Percentiles rank a stretch among this genome's conserved stretches.
Evolutionary conservation across 1,140 invertebrate genomes (phyloP).

Genomic region (Diorhabda elongata): DNA sequence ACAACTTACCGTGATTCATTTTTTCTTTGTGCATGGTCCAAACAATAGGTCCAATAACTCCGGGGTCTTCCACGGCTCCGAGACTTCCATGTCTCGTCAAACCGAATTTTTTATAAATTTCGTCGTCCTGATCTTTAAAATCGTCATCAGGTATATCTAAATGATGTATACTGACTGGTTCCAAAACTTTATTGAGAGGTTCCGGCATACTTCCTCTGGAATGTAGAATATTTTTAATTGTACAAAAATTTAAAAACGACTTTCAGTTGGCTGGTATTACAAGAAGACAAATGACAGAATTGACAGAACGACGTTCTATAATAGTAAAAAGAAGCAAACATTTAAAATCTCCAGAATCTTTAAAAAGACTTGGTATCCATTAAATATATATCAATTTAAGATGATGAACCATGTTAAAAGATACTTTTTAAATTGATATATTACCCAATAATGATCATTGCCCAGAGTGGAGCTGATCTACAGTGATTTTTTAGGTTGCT

Average conservation of each 20-base stretch:
- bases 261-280: background rate
- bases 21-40: slow-evolving; percentile 68
- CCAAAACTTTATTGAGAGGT: slow-evolving; percentile 70
- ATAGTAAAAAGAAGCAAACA: background rate
- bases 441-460: no score
- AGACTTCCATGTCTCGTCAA: slow-evolving; percentile 55
- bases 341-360: no score
- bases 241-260: background rate
- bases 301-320: background rate
- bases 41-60: slow-evolving; percentile 76
- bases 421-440: no score
- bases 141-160: slow-evolving; percentile 57
- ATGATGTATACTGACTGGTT: slow-evolving; percentile 65
- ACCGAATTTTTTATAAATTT: slow-evolving; percentile 16
- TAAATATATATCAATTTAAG: no score
- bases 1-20: slow-evolving; percentile 40
- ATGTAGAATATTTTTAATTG: slow-evolving; percentile 18
- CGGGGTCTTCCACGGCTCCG: slow-evolving; percentile 64
- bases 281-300: background rate
- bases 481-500: no score
- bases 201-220: slow-evolving; percentile 63
- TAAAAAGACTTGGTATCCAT: no score
- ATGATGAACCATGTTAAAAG: no score
- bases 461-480: no score
- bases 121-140: slow-evolving; percentile 30